Conservation (phyloP, 2,113 vertebrate genomes). For the Nyctereutes procyonoides region DNA sequence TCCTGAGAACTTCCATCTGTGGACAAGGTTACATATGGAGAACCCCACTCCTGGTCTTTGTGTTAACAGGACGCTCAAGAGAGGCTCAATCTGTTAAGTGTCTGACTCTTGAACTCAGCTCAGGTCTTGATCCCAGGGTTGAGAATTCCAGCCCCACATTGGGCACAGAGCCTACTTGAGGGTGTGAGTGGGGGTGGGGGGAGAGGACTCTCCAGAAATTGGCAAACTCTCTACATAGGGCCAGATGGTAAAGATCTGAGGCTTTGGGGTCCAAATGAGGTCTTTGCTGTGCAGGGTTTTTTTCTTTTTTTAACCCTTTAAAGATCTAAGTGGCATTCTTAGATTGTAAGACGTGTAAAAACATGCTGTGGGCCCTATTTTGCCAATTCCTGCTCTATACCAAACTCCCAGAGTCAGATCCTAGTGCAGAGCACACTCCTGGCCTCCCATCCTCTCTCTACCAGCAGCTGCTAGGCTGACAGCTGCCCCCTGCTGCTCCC, state of each 20-base stretch:
- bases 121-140: not conserved
- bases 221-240: not conserved
- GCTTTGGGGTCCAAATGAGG: not conserved
- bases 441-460: accelerated
- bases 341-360: not conserved
- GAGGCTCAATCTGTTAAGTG: not conserved
- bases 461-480: not conserved
- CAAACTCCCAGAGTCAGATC: not conserved
- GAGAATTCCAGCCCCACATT: not conserved
- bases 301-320: not conserved
- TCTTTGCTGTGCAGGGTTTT: not conserved
- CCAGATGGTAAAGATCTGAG: not conserved
- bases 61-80: not conserved
- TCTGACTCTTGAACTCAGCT: not conserved
- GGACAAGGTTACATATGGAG: accelerated
- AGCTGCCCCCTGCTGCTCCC: not conserved
- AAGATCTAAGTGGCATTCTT: not conserved
- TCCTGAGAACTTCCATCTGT: not conserved
- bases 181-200: too few species aligned
- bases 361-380: not conserved
- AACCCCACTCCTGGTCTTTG: not conserved
- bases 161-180: not conserved
- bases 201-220: not conserved
- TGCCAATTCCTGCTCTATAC: not conserved
- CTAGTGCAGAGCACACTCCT: not conserved